Conservation (phyloP, 92 coral and sea anemone species). For the Diadumene lineata region DNA sequence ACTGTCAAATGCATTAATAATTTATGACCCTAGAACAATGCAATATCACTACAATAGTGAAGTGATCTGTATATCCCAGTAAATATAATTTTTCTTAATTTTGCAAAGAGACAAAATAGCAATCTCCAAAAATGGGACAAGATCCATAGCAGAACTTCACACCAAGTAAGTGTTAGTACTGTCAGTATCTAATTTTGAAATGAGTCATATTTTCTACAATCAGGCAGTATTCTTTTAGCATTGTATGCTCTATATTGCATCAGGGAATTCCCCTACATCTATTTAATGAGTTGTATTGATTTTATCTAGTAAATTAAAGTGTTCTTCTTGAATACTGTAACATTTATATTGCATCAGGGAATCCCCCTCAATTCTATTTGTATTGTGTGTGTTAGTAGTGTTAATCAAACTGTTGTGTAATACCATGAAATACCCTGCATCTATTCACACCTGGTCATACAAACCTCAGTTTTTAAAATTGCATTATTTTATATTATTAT, state of each 20-base stretch:
- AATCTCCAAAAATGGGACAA: slow-evolving; percentile 43
- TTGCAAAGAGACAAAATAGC: slow-evolving; percentile 30
- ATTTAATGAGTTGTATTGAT: not conserved
- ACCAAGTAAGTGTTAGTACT: slow-evolving; percentile 61
- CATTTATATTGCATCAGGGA: slow-evolving; percentile 47
- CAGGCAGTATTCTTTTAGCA: not conserved
- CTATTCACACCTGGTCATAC: too few species aligned
- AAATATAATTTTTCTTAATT: not conserved
- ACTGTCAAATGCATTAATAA: too few species aligned
- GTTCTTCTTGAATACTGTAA: not conserved
- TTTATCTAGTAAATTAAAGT: too few species aligned
- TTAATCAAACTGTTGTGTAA: slow-evolving; percentile 31
- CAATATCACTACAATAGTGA: too few species aligned
- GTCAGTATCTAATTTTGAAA: too few species aligned
- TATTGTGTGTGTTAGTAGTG: not conserved
- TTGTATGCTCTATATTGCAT: slow-evolving; percentile 34
- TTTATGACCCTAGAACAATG: too few species aligned
- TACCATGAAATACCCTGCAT: slow-evolving; percentile 47
- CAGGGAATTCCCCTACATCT: slow-evolving; percentile 51
- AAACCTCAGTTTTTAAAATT: too few species aligned
- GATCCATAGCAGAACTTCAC: slow-evolving; percentile 67
- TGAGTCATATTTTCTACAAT: too few species aligned
- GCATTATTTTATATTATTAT: too few species aligned
- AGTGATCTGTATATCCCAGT: too few species aligned
- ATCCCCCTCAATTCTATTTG: slow-evolving; percentile 35